Base-by-base conservation (phyloP, 2,797 vertebrate species). In the Menidia menidia region DNA sequence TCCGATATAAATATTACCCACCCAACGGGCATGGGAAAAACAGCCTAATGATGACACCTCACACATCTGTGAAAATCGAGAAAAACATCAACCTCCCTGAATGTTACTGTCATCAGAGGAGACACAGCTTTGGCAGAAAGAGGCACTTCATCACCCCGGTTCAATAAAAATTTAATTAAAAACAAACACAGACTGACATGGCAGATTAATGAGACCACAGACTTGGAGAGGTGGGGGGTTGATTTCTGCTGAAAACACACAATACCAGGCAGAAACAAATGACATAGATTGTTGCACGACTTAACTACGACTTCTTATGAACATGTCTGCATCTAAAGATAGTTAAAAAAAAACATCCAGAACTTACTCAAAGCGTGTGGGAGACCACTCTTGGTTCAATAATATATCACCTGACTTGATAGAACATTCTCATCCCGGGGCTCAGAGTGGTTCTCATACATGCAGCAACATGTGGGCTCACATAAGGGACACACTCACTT, bases 91-190 rank as follows among this genome's bases (percentile, higher is more conserved):
- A 47, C 39, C 57, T 53, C 47, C 30, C 30, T 54, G 58, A 57
- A 48, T 14, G 41, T 55, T 57, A 47, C 54, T 67, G 59, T 75
- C 72, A 64, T 55, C 54, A 64, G 50, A 60, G 55, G 35, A 64
- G 62, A 68, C 53, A 57, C 51, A 47, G 11, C 30, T 6, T 33
- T 64, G 62, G 48, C 31, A 43, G 64, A 55, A 56, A 50, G 51
- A 54, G 32, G 60, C 39, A 35, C 55, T 59, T 53, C 45, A 60
- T 73, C 71, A 77, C 42, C 53, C 15, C n/a, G 18, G 39, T 78
- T 60, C 60, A 64, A 39, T 64, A 43, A 68, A 64, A 77, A 55
- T 51, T 30, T 41, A 70, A 78, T 82, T 63, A 57, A 64, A 57
- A 79, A 56, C 62, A 79, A 75, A 63, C 59, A 64, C 6, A 54